These are phyloP conservation scores for Arrhamphus sclerolepis DNA, from an alignment of 2,797 vertebrate genomes.

Conservation along the genomic window DNA sequence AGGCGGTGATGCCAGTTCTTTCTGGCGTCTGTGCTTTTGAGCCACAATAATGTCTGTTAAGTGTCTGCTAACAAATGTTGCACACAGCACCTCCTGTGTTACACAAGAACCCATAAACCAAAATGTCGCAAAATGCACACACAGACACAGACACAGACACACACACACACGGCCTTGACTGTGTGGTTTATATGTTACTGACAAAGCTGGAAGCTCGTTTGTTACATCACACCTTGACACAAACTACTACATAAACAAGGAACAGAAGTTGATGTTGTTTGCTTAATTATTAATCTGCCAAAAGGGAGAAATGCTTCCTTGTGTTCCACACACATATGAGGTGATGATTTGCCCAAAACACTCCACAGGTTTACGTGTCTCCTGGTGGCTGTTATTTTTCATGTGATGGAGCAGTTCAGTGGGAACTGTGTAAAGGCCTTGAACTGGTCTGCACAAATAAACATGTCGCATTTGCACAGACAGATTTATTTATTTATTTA, in stretches of 20 bases:
- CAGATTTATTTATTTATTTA: no score
- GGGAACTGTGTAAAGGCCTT: conserved; percentile 3
- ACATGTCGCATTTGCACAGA: background rate
- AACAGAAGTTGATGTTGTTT: conserved; percentile 7
- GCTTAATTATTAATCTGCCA: background rate
- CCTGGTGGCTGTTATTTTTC: no score
- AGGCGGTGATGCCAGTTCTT: background rate
- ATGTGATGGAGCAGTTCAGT: background rate
- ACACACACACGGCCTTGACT: background rate
- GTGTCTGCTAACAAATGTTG: conserved; percentile 40
- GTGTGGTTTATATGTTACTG: conserved; percentile 16
- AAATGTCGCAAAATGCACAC: conserved; percentile 8
- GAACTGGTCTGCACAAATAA: background rate
- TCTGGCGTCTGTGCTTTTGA: conserved; percentile 9
- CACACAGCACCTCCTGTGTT: conserved; percentile 29
- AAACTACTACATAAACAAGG: background rate
- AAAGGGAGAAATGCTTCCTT: conserved; percentile 7
- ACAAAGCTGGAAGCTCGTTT: conserved; percentile 13
- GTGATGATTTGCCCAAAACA: conserved; percentile 12
- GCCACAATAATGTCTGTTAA: conserved; percentile 8
- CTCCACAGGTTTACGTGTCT: no score
- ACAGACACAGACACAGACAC: no score
- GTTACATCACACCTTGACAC: conserved; percentile 21
- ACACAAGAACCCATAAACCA: conserved; percentile 38
- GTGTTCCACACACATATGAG: conserved; percentile 7